These are phyloP conservation scores for Sula dactylatra DNA, from an alignment of 2,113 vertebrate genomes.

Conservation along the genomic window DNA sequence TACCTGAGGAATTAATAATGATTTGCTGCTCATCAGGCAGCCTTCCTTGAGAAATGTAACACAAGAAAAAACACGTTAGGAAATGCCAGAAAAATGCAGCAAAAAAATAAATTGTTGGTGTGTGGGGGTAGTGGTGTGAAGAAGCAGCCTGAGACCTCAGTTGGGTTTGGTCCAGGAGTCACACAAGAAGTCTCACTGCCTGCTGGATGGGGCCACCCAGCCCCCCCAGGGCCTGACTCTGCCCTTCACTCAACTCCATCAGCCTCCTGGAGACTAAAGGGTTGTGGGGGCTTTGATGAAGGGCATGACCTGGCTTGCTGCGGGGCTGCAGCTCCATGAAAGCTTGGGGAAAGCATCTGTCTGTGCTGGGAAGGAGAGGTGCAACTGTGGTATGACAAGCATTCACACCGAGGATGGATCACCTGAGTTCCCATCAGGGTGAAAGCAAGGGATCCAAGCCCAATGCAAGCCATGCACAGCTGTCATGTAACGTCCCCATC, in stretches of 20 bases:
- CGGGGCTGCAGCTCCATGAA: not conserved
- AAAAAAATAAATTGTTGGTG: not conserved
- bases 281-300: not conserved
- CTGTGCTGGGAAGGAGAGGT: not conserved
- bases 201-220: not conserved
- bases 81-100: slow-evolving; percentile 35
- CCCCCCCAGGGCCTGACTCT: not conserved
- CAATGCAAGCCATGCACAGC: accelerated
- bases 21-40: slow-evolving; percentile 41
- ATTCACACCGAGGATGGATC: not conserved
- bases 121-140: not conserved
- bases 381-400: not conserved
- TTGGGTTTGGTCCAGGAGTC: accelerated
- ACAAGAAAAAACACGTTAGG: slow-evolving; percentile 56
- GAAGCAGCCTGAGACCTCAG: accelerated
- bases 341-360: not conserved
- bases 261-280: not conserved
- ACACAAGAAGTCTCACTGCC: not conserved
- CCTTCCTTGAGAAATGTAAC: slow-evolving; percentile 12
- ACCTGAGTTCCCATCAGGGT: not conserved
- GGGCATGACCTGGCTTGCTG: not conserved
- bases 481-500: accelerated
- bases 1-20: slow-evolving; percentile 59
- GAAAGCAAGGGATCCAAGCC: not conserved
- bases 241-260: not conserved